Conservation (phyloP, 1,140 invertebrate species). For the Aphidius ervi region DNA sequence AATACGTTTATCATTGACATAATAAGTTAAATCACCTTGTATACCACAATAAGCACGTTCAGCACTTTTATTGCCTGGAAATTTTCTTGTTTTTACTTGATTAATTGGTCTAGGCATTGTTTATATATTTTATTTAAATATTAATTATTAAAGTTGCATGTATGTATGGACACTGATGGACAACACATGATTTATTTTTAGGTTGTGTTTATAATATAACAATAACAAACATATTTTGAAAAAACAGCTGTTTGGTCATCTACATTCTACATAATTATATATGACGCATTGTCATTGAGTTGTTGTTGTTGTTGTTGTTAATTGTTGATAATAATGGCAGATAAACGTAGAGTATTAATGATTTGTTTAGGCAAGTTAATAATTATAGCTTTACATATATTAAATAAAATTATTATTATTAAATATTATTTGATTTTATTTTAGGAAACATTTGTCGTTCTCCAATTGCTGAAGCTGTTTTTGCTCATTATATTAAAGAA, state of each 20-base stretch:
- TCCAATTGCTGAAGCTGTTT: conserved; percentile 90
- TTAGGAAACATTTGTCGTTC: conserved; percentile 75
- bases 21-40: conserved; percentile 26
- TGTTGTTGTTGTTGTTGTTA: too few species aligned
- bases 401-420: conserved; percentile 1
- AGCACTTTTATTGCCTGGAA: neutral
- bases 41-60: conserved; percentile 29
- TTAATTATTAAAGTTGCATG: too few species aligned
- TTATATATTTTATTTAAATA: too few species aligned
- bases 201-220: too few species aligned
- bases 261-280: too few species aligned
- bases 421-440: conserved; percentile 11
- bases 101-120: too few species aligned
- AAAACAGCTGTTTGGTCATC: too few species aligned
- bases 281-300: too few species aligned
- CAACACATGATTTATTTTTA: too few species aligned
- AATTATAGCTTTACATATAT: neutral
- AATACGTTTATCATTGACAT: conserved; percentile 29
- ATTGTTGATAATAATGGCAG: conserved; percentile 24
- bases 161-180: too few species aligned
- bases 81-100: too few species aligned
- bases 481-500: conserved; percentile 67
- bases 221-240: too few species aligned
- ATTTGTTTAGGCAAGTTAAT: conserved; percentile 52
- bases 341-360: conserved; percentile 51